Percentiles rank a stretch among this genome's conserved stretches.
Conservation (phyloP, 2,113 vertebrate species). For the Dromas ardeola region DNA sequence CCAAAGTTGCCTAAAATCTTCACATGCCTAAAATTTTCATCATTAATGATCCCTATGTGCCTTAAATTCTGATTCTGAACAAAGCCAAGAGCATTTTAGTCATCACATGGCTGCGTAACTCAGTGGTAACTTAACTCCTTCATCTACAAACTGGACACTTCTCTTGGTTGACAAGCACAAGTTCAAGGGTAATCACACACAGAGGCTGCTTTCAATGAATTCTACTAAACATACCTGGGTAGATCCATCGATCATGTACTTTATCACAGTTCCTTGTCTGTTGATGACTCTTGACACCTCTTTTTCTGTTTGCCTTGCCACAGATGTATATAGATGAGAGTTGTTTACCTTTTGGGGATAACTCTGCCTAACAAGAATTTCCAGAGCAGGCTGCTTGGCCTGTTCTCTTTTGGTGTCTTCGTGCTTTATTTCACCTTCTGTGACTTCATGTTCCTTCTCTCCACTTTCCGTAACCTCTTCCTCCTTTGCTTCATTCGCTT, state of each 20-base stretch:
- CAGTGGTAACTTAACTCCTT: not conserved
- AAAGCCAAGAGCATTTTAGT: not conserved
- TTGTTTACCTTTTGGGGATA: constrained; percentile 77
- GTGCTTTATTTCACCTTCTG: not conserved
- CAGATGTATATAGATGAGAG: constrained; percentile 21
- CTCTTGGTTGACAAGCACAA: not conserved
- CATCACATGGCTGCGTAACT: not conserved
- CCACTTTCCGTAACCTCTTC: not conserved
- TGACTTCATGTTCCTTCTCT: not conserved
- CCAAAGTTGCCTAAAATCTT: not conserved
- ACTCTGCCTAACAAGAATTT: constrained; percentile 84
- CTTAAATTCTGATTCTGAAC: not conserved
- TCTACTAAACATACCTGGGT: constrained; percentile 78
- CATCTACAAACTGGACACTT: not conserved
- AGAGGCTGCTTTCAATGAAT: not conserved
- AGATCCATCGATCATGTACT: constrained; percentile 84
- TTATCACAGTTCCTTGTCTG: constrained; percentile 85
- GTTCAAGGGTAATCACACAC: not conserved
- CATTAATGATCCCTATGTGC: not conserved
- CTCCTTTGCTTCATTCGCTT: not conserved
- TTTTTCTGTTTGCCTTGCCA: constrained; percentile 51
- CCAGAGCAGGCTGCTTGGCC: not conserved
- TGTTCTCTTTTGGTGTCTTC: not conserved
- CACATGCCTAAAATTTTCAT: not conserved
- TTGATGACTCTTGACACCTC: constrained; percentile 86